These are phyloP conservation scores for Drosophila cracens DNA, from an alignment of 2,888 invertebrate species.

Conservation along the genomic window DNA sequence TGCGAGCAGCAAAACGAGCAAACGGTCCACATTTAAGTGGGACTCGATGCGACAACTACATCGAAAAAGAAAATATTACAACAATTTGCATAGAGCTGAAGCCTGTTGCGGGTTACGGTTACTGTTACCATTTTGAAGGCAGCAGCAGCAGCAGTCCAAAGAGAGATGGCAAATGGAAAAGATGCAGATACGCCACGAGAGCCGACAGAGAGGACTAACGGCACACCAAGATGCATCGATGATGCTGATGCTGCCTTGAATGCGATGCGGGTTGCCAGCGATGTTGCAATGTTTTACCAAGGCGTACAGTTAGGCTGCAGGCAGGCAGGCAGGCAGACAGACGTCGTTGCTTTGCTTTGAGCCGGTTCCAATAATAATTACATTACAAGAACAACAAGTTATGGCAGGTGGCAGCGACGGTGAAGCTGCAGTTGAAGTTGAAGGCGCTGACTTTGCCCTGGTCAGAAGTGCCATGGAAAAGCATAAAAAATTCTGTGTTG, in stretches of 20 bases:
- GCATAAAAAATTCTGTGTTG: slow-evolving; percentile 30
- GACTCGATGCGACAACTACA: slow-evolving; percentile 24
- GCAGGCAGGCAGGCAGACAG: slow-evolving; percentile 30
- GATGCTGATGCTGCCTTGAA: slow-evolving; percentile 32
- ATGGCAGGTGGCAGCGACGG: slow-evolving; percentile 61
- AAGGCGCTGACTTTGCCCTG: slow-evolving; percentile 14
- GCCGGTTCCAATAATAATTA: slow-evolving; percentile 69
- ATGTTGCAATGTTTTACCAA: slow-evolving; percentile 27
- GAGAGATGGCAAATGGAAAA: slow-evolving; percentile 54
- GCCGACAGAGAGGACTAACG: slow-evolving; percentile 55
- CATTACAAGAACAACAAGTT: slow-evolving; percentile 67
- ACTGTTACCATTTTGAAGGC: slow-evolving; percentile 71
- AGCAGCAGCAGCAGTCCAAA: slow-evolving; percentile 20
- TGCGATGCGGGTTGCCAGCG: slow-evolving; percentile 26
- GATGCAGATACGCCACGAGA: slow-evolving; percentile 73
- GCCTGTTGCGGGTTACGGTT: slow-evolving; percentile 62
- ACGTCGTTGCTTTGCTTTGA: slow-evolving; percentile 37
- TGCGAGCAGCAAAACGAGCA: slow-evolving; percentile 54
- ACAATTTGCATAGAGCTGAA: slow-evolving; percentile 71
- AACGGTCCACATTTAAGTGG: slow-evolving; percentile 76
- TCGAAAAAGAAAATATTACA: slow-evolving; percentile 66
- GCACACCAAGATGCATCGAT: slow-evolving; percentile 38
- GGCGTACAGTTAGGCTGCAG: slow-evolving; percentile 61
- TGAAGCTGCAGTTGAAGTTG: slow-evolving; percentile 2
- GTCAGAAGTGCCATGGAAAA: slow-evolving; percentile 36